Conservation (phyloP, 2,113 vertebrate genomes). For the Macrotis lagotis region DNA sequence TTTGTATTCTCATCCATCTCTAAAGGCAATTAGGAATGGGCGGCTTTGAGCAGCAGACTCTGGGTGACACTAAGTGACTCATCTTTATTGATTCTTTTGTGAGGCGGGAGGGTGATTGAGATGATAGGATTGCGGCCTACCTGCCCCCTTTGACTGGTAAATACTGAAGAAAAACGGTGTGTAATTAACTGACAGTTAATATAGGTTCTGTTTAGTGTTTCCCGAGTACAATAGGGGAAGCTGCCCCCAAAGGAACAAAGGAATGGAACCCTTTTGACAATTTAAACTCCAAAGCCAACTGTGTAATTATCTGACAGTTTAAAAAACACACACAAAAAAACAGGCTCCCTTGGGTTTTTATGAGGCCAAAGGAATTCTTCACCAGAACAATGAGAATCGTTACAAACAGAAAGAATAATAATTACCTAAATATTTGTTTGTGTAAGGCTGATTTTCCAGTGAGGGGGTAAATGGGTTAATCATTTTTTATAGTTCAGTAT, state of each 20-base stretch:
- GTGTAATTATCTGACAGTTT: slow-evolving; percentile 85
- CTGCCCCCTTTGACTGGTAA: slow-evolving; percentile 92
- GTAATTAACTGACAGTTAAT: slow-evolving; percentile 96
- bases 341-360: slow-evolving; percentile 58
- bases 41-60: slow-evolving; percentile 91
- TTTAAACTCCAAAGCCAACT: slow-evolving; percentile 88
- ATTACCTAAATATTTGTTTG: slow-evolving; percentile 78
- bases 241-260: slow-evolving; percentile 85
- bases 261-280: slow-evolving; percentile 85
- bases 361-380: slow-evolving; percentile 82
- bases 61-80: slow-evolving; percentile 90
- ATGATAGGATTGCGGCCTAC: slow-evolving; percentile 87
- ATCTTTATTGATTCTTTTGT: slow-evolving; percentile 92
- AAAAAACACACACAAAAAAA: slow-evolving; percentile 55
- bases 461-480: neutral
- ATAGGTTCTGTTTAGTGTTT: slow-evolving; percentile 92
- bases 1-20: slow-evolving; percentile 92
- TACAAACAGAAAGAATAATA: slow-evolving; percentile 65
- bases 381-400: slow-evolving; percentile 76
- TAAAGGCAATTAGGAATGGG: slow-evolving; percentile 95
- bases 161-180: slow-evolving; percentile 91
- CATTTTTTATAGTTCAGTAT: neutral
- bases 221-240: slow-evolving; percentile 85
- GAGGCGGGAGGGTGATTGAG: slow-evolving; percentile 90
- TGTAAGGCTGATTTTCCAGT: slow-evolving; percentile 63